A percentile compares a stretch with the other conserved stretches of the same genome.
Conservation (phyloP, 35 echinoderm and acorn worm genomes). For the Lytechinus variegatus region DNA sequence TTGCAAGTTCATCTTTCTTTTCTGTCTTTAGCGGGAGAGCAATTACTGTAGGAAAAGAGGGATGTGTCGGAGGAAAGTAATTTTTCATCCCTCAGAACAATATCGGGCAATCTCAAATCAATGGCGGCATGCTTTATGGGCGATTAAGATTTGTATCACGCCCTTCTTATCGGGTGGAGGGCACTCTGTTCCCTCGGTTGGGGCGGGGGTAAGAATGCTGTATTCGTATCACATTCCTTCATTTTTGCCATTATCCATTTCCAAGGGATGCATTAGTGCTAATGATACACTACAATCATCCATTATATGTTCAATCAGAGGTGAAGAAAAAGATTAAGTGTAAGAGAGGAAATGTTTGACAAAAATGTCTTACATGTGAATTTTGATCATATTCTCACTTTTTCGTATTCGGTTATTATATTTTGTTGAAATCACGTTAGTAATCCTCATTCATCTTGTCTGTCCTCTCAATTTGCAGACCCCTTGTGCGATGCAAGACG, state of each 20-base stretch:
- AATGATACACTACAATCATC: background rate
- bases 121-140: background rate
- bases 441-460: too few relatives aligned
- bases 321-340: too few relatives aligned
- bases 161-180: background rate
- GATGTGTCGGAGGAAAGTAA: background rate
- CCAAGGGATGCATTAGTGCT: background rate
- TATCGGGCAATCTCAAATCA: background rate
- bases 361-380: too few relatives aligned
- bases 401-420: too few relatives aligned
- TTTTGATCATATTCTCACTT: too few relatives aligned
- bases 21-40: background rate
- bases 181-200: background rate
- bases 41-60: background rate
- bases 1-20: background rate
- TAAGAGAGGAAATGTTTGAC: too few relatives aligned
- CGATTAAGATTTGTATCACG: background rate
- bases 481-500: too few relatives aligned
- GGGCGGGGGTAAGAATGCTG: background rate
- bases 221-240: background rate
- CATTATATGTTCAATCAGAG: too few relatives aligned
- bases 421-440: too few relatives aligned
- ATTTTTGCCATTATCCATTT: background rate
- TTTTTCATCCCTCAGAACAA: background rate
- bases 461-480: too few relatives aligned